phyloP scores from a whole-genome alignment of 2,888 invertebrate genomes.

The Embidobia sp. region DNA sequence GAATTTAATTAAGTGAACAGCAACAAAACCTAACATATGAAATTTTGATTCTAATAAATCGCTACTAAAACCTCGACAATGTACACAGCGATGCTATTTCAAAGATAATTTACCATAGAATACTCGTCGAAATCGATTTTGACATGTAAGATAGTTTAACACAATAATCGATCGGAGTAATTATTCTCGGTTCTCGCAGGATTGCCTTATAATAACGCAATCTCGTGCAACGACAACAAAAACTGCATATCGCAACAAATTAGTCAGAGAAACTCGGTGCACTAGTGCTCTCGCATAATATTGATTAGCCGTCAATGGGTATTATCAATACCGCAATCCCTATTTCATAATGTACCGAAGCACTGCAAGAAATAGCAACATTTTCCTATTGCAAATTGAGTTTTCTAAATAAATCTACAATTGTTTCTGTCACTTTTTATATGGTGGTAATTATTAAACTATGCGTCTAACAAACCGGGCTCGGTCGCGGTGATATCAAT shows the following conservation, averaged over 20 bases:
- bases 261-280: conserved; percentile 8
- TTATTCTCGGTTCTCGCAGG: conserved; percentile 20
- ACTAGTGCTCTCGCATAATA: conserved; percentile 8
- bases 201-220: conserved; percentile 21
- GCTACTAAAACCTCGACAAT: too few species aligned
- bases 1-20: too few species aligned
- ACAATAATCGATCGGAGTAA: conserved; percentile 16
- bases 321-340: not conserved
- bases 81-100: conserved; percentile 9
- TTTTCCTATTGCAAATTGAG: conserved; percentile 17
- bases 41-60: too few species aligned
- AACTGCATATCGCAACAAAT: conserved; percentile 23
- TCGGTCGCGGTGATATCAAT: conserved; percentile 15
- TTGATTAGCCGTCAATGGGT: conserved; percentile 38
- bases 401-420: conserved; percentile 9
- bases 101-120: conserved; percentile 1
- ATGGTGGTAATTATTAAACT: not conserved
- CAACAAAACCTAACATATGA: too few species aligned
- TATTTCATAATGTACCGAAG: not conserved
- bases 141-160: conserved; percentile 8
- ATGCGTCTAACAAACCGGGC: too few species aligned
- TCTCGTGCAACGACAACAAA: conserved; percentile 13
- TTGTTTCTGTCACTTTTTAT: conserved; percentile 24
- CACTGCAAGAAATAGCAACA: conserved; percentile 12
- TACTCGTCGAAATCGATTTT: conserved; percentile 5